Evolutionary conservation across 2,113 vertebrate species (phyloP).

Genomic region (Panthera uncia): DNA sequence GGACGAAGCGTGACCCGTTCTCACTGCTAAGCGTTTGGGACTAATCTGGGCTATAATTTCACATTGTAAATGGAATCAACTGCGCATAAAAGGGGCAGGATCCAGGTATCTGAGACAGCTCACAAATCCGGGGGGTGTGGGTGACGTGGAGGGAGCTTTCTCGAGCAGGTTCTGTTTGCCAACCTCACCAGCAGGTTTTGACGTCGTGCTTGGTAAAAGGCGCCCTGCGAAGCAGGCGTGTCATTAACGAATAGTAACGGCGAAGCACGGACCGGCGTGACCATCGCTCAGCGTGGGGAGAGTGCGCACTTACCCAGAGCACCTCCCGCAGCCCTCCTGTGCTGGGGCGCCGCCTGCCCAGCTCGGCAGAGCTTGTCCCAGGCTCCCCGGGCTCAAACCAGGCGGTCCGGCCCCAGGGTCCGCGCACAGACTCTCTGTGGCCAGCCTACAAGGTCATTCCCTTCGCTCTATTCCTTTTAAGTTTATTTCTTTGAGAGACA

Average conservation of each 20-base stretch:
- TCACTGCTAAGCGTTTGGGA: neutral
- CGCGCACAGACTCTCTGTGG: rapidly evolving
- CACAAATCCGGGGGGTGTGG: neutral
- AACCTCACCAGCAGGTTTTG: neutral
- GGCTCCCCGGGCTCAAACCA: neutral
- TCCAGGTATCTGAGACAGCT: neutral
- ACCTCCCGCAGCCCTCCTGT: rapidly evolving
- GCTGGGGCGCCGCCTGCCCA: rapidly evolving
- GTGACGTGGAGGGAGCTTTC: neutral
- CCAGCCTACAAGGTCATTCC: neutral
- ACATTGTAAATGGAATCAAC: neutral
- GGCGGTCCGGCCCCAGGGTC: neutral
- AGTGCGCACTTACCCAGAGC: rapidly evolving
- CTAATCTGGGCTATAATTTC: neutral
- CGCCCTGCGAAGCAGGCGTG: too few relatives aligned
- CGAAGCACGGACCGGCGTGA: neutral
- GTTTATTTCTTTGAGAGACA: too few relatives aligned
- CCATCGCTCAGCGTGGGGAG: rapidly evolving
- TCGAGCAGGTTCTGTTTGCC: neutral
- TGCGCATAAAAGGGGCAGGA: neutral
- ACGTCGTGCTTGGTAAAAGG: neutral
- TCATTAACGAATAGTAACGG: neutral
- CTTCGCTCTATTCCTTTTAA: neutral
- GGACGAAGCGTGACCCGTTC: rapidly evolving
- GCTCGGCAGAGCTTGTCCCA: neutral